Evolutionary conservation across 2,797 vertebrate species (phyloP), one percentile per base, ranked within the genome.

Genomic region (Enteromius viviparus): DNA sequence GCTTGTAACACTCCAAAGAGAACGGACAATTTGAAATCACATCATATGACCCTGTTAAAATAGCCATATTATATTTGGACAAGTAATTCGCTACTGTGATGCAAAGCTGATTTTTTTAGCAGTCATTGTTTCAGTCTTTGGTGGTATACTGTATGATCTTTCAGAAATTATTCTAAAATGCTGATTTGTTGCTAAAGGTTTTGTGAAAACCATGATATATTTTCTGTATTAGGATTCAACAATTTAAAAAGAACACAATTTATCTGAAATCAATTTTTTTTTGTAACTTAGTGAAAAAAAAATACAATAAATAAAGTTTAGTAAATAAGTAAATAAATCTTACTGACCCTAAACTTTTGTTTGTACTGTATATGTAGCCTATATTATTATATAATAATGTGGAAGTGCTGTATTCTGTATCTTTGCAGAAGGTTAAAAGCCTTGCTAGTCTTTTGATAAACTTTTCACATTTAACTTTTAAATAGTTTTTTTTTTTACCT

Each of bases 371-470:
- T 47, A 42, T 76, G 53, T 10, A 64, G 26, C 14, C 14, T 17
- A 64, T 32, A 6, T 8, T 77, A 32, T 64, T 7, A 29, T 32
- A 77, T 64, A 45, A 64, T 64, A 45, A 32, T 21, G 23, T 45
- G 10, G 76, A 9, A 10, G 76, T 32, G 58, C 64, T 15, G 17
- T 15, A 32, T 40, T 77, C 21, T 26, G 26, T 26, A 26, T 26
- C 23, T 64, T 64, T 47, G 23, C 37, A n/a, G 72, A 68, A 21
- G 62, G 62, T 58, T 76, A 14, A 76, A 82, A 82, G 62, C 23
- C 7, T 76, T 76, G 15, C 17, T 23, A 66, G 17, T 68, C 62
- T 76, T 81, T 82, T 82, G 62, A 82, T 45, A 68, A 75, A 75
- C 71, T 81, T 74, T 34, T 34, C 5, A 34, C 5, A 34, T 34